These are phyloP conservation scores for Nymphalis urticae DNA, from an alignment of 2,888 invertebrate genomes.

Conservation along the genomic window DNA sequence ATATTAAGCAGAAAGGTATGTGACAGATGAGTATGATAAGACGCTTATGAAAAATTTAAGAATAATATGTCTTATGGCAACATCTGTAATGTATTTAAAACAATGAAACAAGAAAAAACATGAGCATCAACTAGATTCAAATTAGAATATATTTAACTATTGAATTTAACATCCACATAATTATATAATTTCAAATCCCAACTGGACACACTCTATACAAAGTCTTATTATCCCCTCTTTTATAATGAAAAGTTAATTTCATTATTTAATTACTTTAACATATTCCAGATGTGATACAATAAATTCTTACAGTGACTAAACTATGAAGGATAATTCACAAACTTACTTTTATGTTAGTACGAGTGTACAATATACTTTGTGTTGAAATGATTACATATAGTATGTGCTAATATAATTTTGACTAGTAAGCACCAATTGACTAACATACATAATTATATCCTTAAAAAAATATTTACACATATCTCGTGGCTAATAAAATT, in stretches of 20 bases:
- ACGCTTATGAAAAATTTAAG: constrained; percentile 5
- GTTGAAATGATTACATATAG: constrained; percentile 32
- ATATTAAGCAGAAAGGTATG: background rate
- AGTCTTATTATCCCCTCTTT: background rate
- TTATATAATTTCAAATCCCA: constrained; percentile 20
- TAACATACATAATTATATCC: constrained; percentile 55
- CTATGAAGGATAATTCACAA: background rate
- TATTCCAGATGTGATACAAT: background rate
- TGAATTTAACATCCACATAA: constrained; percentile 14
- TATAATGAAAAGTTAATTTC: constrained; percentile 3
- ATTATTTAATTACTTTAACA: background rate
- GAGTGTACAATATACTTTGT: constrained; percentile 22
- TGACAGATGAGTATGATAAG: constrained; percentile 4
- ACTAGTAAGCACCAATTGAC: constrained; percentile 82
- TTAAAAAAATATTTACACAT: constrained; percentile 61
- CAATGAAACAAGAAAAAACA: constrained; percentile 22
- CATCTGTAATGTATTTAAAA: constrained; percentile 26
- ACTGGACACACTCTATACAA: constrained; percentile 14
- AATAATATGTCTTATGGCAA: constrained; percentile 24
- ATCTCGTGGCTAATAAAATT: constrained; percentile 68
- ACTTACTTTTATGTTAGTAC: background rate
- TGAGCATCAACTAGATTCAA: constrained; percentile 28
- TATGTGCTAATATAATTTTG: constrained; percentile 79
- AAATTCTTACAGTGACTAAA: constrained; percentile 8
- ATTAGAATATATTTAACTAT: constrained; percentile 19